phyloP scores from a whole-genome alignment of 2,113 vertebrate species.

The Nymphicus hollandicus region DNA sequence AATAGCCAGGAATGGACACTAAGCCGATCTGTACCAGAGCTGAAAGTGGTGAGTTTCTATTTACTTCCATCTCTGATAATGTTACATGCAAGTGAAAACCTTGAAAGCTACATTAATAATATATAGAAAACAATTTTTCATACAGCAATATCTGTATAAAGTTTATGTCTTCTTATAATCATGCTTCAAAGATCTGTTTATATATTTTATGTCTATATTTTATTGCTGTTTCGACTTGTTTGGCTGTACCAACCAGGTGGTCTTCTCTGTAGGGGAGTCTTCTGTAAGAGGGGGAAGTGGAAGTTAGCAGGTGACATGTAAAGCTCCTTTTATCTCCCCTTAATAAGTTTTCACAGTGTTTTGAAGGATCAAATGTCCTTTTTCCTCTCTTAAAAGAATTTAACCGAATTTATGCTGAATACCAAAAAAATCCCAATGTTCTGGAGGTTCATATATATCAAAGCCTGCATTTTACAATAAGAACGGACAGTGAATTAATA shows the following conservation, averaged over 20 bases:
- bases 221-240: background rate
- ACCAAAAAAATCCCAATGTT: background rate
- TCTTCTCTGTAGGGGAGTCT: background rate
- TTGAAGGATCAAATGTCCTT: background rate
- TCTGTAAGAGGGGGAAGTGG: background rate
- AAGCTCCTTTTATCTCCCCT: background rate
- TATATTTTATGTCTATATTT: background rate
- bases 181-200: background rate
- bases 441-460: background rate
- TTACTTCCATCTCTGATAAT: background rate
- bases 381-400: background rate
- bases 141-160: background rate
- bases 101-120: background rate
- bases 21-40: slow-evolving; percentile 91
- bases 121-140: fast-evolving
- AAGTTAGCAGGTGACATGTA: background rate
- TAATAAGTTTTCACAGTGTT: background rate
- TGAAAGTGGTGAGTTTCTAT: slow-evolving; percentile 93
- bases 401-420: background rate
- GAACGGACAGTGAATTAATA: background rate
- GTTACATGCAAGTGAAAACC: background rate
- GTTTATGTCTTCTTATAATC: background rate
- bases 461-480: fast-evolving
- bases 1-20: slow-evolving; percentile 99
- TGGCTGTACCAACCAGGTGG: background rate